These are phyloP conservation scores for Diachrysia chrysitis DNA, from an alignment of 2,888 invertebrate genomes.

Conservation along the genomic window DNA sequence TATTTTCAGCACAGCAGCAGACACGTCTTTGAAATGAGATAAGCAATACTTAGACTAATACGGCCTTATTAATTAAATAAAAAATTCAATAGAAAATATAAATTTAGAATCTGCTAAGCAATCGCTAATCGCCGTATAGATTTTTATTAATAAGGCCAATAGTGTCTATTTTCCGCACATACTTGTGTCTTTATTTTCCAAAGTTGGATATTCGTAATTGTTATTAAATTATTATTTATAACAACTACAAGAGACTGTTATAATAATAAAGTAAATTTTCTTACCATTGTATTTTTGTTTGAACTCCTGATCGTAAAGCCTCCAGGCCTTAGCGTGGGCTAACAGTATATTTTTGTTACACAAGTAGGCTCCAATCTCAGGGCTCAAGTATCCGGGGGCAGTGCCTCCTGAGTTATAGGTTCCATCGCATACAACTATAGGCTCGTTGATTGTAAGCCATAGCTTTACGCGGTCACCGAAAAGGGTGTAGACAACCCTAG, in stretches of 20 bases:
- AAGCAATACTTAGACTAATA: no score
- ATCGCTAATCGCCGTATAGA: no score
- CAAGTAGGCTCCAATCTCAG: constrained; percentile 87
- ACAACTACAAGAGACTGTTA: no score
- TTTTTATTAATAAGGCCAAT: no score
- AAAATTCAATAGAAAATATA: no score
- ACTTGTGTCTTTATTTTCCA: no score
- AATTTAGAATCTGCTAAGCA: no score
- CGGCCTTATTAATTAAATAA: no score
- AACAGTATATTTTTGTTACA: constrained; percentile 91
- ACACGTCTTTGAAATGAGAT: no score
- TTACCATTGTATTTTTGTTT: constrained; percentile 64
- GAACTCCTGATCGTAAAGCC: constrained; percentile 89
- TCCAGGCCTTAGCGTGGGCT: constrained; percentile 91
- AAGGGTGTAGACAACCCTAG: constrained; percentile 86
- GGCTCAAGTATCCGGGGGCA: constrained; percentile 71
- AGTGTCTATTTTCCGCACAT: no score
- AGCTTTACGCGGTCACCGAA: constrained; percentile 90
- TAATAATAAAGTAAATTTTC: background rate
- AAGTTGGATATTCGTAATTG: no score
- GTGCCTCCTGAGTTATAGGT: constrained; percentile 79
- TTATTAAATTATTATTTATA: background rate
- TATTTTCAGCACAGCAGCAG: no score
- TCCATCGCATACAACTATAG: constrained; percentile 78
- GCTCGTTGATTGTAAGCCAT: constrained; percentile 94